These are phyloP conservation scores for Cheirogaleus medius DNA, from an alignment of 2,113 vertebrate species.

Conservation along the genomic window DNA sequence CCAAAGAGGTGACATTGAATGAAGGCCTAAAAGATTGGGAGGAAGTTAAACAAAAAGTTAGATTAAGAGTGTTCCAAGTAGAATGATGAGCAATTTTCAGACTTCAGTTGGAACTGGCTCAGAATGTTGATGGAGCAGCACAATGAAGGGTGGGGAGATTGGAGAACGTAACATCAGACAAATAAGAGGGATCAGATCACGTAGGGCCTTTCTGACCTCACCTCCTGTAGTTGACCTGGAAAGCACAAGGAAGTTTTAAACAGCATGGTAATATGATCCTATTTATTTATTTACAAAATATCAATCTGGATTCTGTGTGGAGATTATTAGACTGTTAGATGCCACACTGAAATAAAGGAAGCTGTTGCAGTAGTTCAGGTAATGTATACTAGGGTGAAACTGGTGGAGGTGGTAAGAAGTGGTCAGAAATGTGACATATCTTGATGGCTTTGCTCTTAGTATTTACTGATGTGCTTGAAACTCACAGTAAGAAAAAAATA, in stretches of 20 bases:
- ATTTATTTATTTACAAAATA: background rate
- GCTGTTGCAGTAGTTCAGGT: background rate
- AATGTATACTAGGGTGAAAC: background rate
- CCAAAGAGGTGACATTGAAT: background rate
- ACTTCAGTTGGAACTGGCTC: background rate
- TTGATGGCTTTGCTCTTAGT: background rate
- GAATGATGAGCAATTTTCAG: background rate
- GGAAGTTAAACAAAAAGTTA: background rate
- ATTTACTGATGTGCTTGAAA: background rate
- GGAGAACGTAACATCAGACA: background rate
- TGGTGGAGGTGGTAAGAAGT: background rate
- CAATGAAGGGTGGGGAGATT: background rate
- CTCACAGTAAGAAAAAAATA: background rate
- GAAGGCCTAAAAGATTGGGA: background rate
- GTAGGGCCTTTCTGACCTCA: background rate
- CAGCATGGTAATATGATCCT: background rate
- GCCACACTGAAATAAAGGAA: background rate
- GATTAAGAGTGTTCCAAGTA: background rate
- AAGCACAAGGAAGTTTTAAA: background rate
- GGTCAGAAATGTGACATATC: background rate
- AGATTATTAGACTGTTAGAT: background rate
- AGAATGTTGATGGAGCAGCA: background rate
- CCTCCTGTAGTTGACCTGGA: background rate
- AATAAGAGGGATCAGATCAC: background rate
- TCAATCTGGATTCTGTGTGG: background rate